Conservation (phyloP, 2,888 invertebrate species). For the Entomobrya multifasciata region DNA sequence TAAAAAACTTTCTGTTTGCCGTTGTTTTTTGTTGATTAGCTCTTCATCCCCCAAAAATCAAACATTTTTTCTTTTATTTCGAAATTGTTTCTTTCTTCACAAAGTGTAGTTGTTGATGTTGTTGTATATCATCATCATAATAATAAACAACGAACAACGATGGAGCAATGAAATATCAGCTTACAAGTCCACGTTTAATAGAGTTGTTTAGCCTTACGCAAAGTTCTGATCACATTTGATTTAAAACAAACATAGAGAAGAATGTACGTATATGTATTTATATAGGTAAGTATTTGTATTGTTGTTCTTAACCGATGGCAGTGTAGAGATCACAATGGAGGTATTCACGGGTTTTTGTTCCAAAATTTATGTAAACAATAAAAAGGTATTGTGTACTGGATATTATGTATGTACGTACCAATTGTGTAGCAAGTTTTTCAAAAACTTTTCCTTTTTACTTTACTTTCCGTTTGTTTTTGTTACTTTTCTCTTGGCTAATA, state of each 20-base stretch:
- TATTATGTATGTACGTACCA: neutral
- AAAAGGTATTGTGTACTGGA: neutral
- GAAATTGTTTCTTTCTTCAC: constrained; percentile 43
- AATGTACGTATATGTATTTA: neutral
- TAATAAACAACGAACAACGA: constrained; percentile 61
- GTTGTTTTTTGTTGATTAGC: constrained; percentile 33
- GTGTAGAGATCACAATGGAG: constrained; percentile 59
- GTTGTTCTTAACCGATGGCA: constrained; percentile 30
- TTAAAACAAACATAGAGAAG: constrained; percentile 15
- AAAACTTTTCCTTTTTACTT: constrained; percentile 21
- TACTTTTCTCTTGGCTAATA: constrained; percentile 18
- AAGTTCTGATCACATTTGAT: constrained; percentile 23
- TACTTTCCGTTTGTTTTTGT: too few relatives aligned
- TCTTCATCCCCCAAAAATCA: constrained; percentile 6
- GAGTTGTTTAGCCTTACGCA: constrained; percentile 1
- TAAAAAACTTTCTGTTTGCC: neutral
- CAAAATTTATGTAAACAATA: neutral
- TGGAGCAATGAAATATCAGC: constrained; percentile 7
- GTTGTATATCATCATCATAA: constrained; percentile 2
- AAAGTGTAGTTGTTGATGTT: constrained; percentile 3
- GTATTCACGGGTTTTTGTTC: constrained; percentile 38
- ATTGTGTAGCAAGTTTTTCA: neutral
- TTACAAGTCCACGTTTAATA: constrained; percentile 28
- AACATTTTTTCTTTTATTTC: constrained; percentile 2
- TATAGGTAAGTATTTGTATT: neutral